Evolutionary conservation across 2,113 vertebrate species (phyloP).

Genomic region (Chrysemys picta): DNA sequence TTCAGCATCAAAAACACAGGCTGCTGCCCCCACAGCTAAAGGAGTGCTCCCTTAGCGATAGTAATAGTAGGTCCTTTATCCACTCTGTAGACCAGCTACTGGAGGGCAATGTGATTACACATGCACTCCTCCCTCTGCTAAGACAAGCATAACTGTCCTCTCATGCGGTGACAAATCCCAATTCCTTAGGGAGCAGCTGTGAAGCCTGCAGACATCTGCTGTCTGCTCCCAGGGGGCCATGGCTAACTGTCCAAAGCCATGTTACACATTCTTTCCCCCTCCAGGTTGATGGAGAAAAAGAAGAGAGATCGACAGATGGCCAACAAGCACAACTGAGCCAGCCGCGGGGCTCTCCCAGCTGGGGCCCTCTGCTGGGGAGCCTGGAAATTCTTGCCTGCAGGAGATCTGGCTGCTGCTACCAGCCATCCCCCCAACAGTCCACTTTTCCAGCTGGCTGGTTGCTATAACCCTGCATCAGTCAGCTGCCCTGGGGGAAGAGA

Average conservation of each 20-base stretch:
- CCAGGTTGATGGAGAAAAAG: conserved; percentile 88
- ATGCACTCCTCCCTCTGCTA: not conserved
- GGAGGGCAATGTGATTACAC: not conserved
- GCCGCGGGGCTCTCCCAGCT: not conserved
- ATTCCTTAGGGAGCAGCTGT: not conserved
- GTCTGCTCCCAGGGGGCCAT: not conserved
- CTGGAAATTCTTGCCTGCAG: not conserved
- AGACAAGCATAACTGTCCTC: not conserved
- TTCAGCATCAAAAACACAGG: not conserved
- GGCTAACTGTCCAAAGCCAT: not conserved
- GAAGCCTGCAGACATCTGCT: not conserved
- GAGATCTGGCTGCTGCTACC: not conserved
- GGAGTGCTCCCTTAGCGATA: not conserved
- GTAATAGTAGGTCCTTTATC: not conserved
- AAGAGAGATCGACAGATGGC: conserved; percentile 85
- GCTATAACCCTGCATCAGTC: not conserved
- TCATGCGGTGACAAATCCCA: not conserved
- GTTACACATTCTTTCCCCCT: not conserved
- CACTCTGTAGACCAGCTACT: not conserved
- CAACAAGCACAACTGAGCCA: conserved; percentile 83
- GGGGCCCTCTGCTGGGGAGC: not conserved
- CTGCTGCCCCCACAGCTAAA: not conserved
- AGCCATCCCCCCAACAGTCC: not conserved
- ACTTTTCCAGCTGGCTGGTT: not conserved
- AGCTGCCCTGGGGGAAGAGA: not conserved